These are phyloP conservation scores for Belonocnema kinseyi DNA, from an alignment of 1,140 invertebrate species.

Conservation along the genomic window DNA sequence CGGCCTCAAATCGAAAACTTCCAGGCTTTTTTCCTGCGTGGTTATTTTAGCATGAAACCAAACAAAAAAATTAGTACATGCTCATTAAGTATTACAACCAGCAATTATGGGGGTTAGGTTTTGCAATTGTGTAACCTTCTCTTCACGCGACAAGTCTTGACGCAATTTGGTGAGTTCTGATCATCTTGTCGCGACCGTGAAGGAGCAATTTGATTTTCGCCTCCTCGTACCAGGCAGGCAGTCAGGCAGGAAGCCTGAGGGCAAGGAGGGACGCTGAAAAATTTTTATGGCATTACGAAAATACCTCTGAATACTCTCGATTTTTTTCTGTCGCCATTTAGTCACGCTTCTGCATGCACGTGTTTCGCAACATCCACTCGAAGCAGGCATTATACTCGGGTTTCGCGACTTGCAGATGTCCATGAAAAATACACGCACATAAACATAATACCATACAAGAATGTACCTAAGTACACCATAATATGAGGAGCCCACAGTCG, in stretches of 20 bases:
- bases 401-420: background rate
- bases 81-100: no score
- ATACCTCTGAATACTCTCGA: slow-evolving; percentile 2
- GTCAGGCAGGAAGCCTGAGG: no score
- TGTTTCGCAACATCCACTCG: slow-evolving; percentile 21
- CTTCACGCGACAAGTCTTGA: slow-evolving; percentile 37
- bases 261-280: background rate
- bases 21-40: no score
- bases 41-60: no score
- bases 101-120: slow-evolving; percentile 27
- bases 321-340: slow-evolving; percentile 32
- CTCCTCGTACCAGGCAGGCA: background rate
- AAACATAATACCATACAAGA: slow-evolving; percentile 9
- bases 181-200: slow-evolving; percentile 37
- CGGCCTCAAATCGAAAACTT: no score
- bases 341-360: slow-evolving; percentile 15
- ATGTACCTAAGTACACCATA: background rate
- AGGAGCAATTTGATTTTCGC: slow-evolving; percentile 36
- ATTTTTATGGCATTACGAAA: slow-evolving; percentile 29
- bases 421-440: slow-evolving; percentile 17
- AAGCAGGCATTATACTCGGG: background rate
- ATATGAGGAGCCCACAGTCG: background rate
- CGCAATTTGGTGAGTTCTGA: slow-evolving; percentile 30
- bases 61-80: no score
- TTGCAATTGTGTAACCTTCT: slow-evolving; percentile 40